Evolutionary conservation across 2,113 vertebrate species (phyloP).

Genomic region (Boleophthalmus pectinirostris): DNA sequence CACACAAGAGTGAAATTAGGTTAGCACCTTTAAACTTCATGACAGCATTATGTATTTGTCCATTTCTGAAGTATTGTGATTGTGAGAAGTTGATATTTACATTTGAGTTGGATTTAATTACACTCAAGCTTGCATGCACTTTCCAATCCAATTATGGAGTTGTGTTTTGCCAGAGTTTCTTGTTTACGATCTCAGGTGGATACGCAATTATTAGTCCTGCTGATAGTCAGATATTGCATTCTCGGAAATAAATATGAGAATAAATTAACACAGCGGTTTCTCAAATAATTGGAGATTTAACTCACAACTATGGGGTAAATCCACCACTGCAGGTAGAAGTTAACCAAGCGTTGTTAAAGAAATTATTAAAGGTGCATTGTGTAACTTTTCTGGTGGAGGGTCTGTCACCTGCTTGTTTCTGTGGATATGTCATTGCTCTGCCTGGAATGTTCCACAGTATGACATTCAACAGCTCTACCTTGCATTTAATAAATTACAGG

Average conservation of each 20-base stretch:
- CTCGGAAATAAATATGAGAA: neutral
- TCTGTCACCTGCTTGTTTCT: too few relatives aligned
- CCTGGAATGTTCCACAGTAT: too few relatives aligned
- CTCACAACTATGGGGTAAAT: neutral
- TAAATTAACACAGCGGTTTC: neutral
- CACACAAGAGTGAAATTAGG: too few relatives aligned
- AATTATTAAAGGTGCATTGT: too few relatives aligned
- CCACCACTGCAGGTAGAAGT: neutral
- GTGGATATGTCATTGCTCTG: too few relatives aligned
- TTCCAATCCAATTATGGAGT: constrained; percentile 2
- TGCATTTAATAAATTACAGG: too few relatives aligned
- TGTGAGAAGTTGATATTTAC: neutral
- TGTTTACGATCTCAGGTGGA: constrained; percentile 6
- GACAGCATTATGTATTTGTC: neutral
- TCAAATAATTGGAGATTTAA: neutral
- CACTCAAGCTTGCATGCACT: neutral
- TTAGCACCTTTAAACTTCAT: too few relatives aligned
- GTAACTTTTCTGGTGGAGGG: too few relatives aligned
- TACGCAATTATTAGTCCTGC: neutral
- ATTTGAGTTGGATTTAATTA: neutral
- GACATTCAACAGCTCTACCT: too few relatives aligned
- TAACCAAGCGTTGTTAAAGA: neutral
- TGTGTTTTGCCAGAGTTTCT: neutral
- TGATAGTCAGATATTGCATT: constrained; percentile 1
- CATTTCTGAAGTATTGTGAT: neutral